Percentiles rank a stretch among this genome's conserved stretches.
Evolutionary conservation across 1,140 invertebrate species (phyloP).

Genomic region (Pachypsylla venusta): DNA sequence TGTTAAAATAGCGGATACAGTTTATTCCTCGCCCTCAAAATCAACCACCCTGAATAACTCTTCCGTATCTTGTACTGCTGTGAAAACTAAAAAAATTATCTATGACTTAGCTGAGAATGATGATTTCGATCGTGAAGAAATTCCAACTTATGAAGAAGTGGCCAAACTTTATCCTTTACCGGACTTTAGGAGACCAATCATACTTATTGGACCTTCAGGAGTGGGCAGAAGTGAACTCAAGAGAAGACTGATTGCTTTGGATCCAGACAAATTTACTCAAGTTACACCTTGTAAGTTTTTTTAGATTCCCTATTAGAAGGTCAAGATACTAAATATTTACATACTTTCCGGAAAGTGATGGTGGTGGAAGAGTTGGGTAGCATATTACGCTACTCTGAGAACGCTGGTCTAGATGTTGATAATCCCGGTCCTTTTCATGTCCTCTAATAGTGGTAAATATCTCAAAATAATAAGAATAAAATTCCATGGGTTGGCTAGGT

Average conservation of each 20-base stretch:
- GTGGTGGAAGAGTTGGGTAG: too few species aligned
- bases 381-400: too few species aligned
- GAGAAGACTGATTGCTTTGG: slow-evolving; percentile 65
- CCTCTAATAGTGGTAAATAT: too few species aligned
- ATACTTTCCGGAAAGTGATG: too few species aligned
- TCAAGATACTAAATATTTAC: too few species aligned
- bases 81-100: slow-evolving; percentile 77
- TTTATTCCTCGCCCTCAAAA: not conserved
- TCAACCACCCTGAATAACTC: not conserved
- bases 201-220: slow-evolving; percentile 87
- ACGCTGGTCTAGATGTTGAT: too few species aligned
- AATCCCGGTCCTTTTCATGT: too few species aligned
- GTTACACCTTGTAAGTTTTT: slow-evolving; percentile 92
- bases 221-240: slow-evolving; percentile 90
- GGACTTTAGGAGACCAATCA: slow-evolving; percentile 70
- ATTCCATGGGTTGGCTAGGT: too few species aligned
- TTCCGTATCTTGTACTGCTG: slow-evolving; percentile 9
- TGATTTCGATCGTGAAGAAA: slow-evolving; percentile 83
- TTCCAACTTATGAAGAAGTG: slow-evolving; percentile 91
- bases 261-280: slow-evolving; percentile 80
- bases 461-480: too few species aligned
- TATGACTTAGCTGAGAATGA: slow-evolving; percentile 87
- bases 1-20: not conserved
- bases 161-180: slow-evolving; percentile 77
- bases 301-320: too few species aligned